These are phyloP conservation scores for Lacerta agilis DNA, from an alignment of 2,797 vertebrate genomes.

Conservation along the genomic window DNA sequence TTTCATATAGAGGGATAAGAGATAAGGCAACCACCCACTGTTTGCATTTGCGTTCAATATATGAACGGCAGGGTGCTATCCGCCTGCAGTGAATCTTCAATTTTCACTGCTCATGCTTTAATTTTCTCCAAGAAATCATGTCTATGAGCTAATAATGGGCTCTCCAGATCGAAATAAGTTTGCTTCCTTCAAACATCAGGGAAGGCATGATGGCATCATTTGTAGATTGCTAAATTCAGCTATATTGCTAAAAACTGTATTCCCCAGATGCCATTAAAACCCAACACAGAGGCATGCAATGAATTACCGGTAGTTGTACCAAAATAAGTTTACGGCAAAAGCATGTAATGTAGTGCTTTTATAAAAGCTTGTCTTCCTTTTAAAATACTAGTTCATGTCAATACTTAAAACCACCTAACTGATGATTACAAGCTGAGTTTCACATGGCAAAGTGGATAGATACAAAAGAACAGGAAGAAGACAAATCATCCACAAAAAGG, in stretches of 20 bases:
- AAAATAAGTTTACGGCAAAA: neutral
- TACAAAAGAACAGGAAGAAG: conserved; percentile 3
- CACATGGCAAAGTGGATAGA: neutral
- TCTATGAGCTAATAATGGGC: conserved; percentile 30
- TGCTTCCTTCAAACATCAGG: conserved; percentile 34
- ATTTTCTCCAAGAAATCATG: conserved; percentile 53
- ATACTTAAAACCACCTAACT: neutral
- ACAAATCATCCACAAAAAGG: neutral
- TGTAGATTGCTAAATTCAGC: neutral
- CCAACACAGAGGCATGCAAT: neutral
- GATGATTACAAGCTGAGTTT: neutral
- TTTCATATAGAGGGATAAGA: conserved; percentile 47
- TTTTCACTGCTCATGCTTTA: conserved; percentile 44
- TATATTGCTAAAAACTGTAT: neutral
- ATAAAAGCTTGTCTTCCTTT: neutral
- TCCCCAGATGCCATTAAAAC: neutral
- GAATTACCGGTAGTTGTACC: neutral
- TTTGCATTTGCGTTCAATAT: conserved; percentile 66
- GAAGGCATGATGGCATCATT: neutral
- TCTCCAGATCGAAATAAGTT: conserved; percentile 44
- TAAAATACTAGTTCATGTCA: neutral
- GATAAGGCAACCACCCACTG: conserved; percentile 30
- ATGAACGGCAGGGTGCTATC: conserved; percentile 39
- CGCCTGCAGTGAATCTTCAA: conserved; percentile 43
- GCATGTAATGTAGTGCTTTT: neutral